Base-by-base conservation (phyloP, 1,140 invertebrate species). In the Scaptomyza hsui region DNA sequence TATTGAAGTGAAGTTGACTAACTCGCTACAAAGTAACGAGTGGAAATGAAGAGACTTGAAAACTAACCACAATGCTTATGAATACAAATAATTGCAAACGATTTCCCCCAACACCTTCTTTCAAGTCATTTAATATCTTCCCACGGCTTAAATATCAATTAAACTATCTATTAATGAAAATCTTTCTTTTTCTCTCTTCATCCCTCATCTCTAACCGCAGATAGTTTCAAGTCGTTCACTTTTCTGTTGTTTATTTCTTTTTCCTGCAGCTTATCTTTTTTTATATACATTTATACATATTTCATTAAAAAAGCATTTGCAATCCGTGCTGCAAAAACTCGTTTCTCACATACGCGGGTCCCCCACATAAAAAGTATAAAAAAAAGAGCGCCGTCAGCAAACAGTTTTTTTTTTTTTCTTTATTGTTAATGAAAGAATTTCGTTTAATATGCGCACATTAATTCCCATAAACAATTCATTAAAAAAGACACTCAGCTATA, bases 281-380 rank as follows among this genome's bases (percentile, higher is more conserved):
- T 53, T 29, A 7, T 29, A 7, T 29, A 29, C 19, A 21, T 21
- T 21, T 88, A 88, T 37, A 37, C 32, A 37, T n/a, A 37, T 88
- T 86, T 88, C 78, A 86, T 88, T 86, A 86, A 86, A 88, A 88
- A 88, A 68, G 75, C 82, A 88, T 86, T 86, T 86, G 82, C 81
- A 71, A 81, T 61, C 51, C 51, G 42, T 35, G 62, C 41, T 60
- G 63, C 53, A 81, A 81, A 78, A 85, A 85, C 86, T 76, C 67
- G 80, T 90, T 89, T 90, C 75, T 74, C 81, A 76, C 65, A 72
- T 56, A 35, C 63, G 39, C 9, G 26, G 37, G 39, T 48, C 48
- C 48, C 39, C 32, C 42, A 39, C 37, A 70, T 29, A 59, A 56
- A 67, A 74, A 85, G 4, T 2, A 21, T 21, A 21, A 21, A 21